A percentile compares a stretch with the other conserved stretches of the same genome.
Evolutionary conservation across 2,797 vertebrate genomes (phyloP).

Genomic region (Neosalanx taihuensis): DNA sequence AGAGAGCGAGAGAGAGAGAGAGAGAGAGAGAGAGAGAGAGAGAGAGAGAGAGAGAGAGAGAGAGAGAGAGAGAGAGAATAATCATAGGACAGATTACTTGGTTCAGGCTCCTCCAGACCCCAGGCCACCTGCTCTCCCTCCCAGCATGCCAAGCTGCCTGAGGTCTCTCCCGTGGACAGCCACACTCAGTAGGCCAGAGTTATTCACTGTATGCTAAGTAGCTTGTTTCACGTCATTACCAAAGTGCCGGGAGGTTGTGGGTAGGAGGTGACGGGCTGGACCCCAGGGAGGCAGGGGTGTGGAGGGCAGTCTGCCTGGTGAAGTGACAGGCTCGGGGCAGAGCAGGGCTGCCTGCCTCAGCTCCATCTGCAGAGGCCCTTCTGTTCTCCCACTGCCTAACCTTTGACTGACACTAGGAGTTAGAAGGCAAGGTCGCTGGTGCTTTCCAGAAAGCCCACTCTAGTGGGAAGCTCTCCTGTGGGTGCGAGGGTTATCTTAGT

Average conservation of each 20-base stretch:
- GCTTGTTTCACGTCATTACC: slow-evolving; percentile 33
- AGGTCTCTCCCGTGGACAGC: slow-evolving; percentile 48
- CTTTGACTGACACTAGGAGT: slow-evolving; percentile 75
- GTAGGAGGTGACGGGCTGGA: not conserved
- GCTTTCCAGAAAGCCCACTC: slow-evolving; percentile 12
- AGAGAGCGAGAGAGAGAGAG: not conserved
- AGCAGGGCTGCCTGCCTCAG: slow-evolving; percentile 47
- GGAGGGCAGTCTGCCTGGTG: slow-evolving; percentile 30
- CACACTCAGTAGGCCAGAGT: slow-evolving; percentile 35
- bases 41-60: slow-evolving; percentile 7
- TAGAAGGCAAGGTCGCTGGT: slow-evolving; percentile 66
- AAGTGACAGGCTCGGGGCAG: slow-evolving; percentile 63
- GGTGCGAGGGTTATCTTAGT: slow-evolving; percentile 23
- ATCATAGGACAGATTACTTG: not conserved
- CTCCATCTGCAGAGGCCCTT: slow-evolving; percentile 72
- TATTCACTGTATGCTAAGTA: slow-evolving; percentile 42
- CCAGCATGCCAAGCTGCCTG: slow-evolving; percentile 39
- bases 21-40: slow-evolving; percentile 3
- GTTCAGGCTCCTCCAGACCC: slow-evolving; percentile 22
- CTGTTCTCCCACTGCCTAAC: slow-evolving; percentile 63
- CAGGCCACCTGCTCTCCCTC: slow-evolving; percentile 63
- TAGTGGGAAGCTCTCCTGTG: slow-evolving; percentile 21
- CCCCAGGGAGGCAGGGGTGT: not conserved
- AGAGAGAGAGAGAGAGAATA: slow-evolving; percentile 17
- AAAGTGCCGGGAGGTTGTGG: not conserved